Base-by-base conservation (phyloP, 2,113 vertebrate species). In the Cairina moschata region DNA sequence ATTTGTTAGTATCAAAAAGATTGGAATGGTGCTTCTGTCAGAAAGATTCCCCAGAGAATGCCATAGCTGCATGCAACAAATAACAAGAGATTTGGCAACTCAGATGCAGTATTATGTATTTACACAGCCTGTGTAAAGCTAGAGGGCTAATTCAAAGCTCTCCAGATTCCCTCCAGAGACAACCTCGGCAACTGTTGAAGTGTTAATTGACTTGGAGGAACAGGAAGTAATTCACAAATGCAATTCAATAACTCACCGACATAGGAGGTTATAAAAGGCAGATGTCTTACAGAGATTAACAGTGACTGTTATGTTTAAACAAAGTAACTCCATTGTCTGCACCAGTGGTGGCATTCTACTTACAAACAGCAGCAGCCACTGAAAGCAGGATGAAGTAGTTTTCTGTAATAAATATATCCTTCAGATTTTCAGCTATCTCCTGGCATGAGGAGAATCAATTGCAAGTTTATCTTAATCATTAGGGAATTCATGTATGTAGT, bases 1-100 rank as follows among this genome's bases (percentile, higher is more conserved):
- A 83, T 94, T 78, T 90, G 31, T 91, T 79, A 75, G 54, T 78
- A 94, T 84, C 81, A 95, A 75, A 84, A 87, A 82, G 26, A 78
- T 31, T 76, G 40, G 52, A 90, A 59, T 55, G 4, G 10, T 50
- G 40, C 50, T 67, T 93, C 62, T 76, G 54, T 83, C 79, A 90
- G 72, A 93, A 93, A 85, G 23, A 25, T 42, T 21, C 79, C 56
- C 38, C 42, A 85, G 83, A 85, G 36, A 85, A 79, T 52, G 34
- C 6, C 46, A 71, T 50, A 62, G 8, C 23, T 75, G 7, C 58
- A 60, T 75, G 38, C 18, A 76, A 62, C 18, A 85, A 93, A 79
- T 22, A 55, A 8, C 26, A 82, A 85, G 38, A 85, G 38, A 76
- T 55, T 52, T 91, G 78, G 89, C 50, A 76, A 52, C 18, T 79